A percentile compares a stretch with the other conserved stretches of the same genome.
These are phyloP conservation scores for Chelonus formosanus DNA, from an alignment of 2,888 invertebrate genomes.

Conservation along the genomic window DNA sequence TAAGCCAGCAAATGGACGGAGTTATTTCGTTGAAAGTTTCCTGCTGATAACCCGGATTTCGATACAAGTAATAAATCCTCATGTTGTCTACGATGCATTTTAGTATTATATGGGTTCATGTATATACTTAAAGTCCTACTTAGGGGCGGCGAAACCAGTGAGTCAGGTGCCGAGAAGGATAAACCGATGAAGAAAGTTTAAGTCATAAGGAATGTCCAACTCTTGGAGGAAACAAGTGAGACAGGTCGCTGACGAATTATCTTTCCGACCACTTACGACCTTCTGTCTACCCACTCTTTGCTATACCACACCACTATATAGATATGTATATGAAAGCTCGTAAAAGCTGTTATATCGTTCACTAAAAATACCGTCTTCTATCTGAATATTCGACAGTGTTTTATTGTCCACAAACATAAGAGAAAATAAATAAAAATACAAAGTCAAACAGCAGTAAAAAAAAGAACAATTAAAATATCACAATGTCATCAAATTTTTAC, in stretches of 20 bases:
- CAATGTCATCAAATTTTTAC: too few relatives aligned
- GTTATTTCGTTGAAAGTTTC: constrained; percentile 47
- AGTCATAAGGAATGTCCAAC: constrained; percentile 44
- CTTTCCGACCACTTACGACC: constrained; percentile 42
- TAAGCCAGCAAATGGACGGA: constrained; percentile 39
- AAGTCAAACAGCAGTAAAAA: constrained; percentile 9
- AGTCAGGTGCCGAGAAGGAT: constrained; percentile 22
- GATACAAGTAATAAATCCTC: constrained; percentile 45
- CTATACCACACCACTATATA: constrained; percentile 1
- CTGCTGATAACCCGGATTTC: constrained; percentile 45
- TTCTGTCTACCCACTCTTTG: constrained; percentile 29
- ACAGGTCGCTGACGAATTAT: constrained; percentile 46
- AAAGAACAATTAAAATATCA: constrained; percentile 19
- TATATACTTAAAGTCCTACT: constrained; percentile 14
- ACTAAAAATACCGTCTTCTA: constrained; percentile 36
- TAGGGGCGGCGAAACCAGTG: constrained; percentile 10
- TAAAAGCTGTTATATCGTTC: constrained; percentile 35
- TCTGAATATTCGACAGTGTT: constrained; percentile 41
- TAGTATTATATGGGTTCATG: constrained; percentile 26
- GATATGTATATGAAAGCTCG: constrained; percentile 25
- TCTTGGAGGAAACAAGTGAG: constrained; percentile 43
- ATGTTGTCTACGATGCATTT: constrained; percentile 43
- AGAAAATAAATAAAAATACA: background rate
- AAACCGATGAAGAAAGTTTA: constrained; percentile 28
- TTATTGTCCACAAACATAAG: constrained; percentile 30